Base-by-base conservation (phyloP, 2,888 invertebrate species). In the Orchestes rusci region DNA sequence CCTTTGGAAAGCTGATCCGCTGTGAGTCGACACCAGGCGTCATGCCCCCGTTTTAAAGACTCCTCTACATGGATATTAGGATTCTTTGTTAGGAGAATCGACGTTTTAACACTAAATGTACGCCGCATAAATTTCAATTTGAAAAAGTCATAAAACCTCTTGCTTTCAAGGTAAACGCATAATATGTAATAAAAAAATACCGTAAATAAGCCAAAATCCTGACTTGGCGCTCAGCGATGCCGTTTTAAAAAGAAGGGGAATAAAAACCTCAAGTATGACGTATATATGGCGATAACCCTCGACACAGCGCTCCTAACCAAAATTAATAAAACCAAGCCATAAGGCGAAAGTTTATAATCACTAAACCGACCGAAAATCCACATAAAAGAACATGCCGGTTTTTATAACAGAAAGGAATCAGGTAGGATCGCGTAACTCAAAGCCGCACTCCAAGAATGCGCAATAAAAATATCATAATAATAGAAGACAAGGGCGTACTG, bases 1-100 rank as follows among this genome's bases (percentile, higher is more conserved):
- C 63, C 66, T 68, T 65, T 67, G 67, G 68, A 64, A 67, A 68
- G 65, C 59, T 62, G 67, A 67, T 66, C 67, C 64, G 63, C 58
- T 62, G 62, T 61, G 64, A 66, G 66, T 62, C 64, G 65, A 67
- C 66, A 65, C 66, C 65, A 60, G 58, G 59, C 58, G 57, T 60
- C 37, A 34, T 46, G 37, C 47, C 44, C 44, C 34, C 30, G 27
- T 46, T 47, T 41, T 62, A 61, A 63, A 63, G 61, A 62, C 62
- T 63, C 59, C 53, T 59, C 53, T 62, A 61, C 59, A 61, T 65
- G 63, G 66, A 65, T 66, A 66, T 67, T 65, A 66, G 65, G 64
- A 64, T 62, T 62, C 59, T 48, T 66, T 65, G 65, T 66, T 62
- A 60, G 66, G 66, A 66, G 65, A 63, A 48, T 44, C 39, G 40